Percentiles rank a stretch among this genome's conserved stretches.
Evolutionary conservation across 53 echinoderm and acorn worm species (phyloP).

Genomic region (Actinopyga echinites): DNA sequence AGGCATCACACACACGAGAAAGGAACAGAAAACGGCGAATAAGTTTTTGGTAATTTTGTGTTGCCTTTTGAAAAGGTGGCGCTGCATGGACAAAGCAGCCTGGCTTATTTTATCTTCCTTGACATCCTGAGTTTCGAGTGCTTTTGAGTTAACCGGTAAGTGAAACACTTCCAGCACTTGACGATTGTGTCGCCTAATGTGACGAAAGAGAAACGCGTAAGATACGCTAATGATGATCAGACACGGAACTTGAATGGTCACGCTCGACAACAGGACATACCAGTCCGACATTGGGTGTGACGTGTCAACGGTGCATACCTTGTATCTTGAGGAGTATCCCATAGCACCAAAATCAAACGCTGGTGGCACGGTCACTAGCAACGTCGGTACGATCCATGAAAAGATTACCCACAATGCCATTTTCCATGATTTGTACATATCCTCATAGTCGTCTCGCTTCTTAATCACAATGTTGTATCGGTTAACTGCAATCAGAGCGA

Average conservation of each 20-base stretch:
- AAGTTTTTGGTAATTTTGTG: constrained; percentile 23
- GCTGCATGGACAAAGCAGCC: constrained; percentile 26
- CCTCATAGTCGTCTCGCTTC: constrained; percentile 2
- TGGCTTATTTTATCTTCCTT: neutral
- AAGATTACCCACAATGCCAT: constrained; percentile 41
- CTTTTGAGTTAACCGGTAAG: neutral
- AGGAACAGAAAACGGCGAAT: constrained; percentile 16
- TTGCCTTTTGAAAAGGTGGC: constrained; percentile 21
- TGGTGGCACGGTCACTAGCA: constrained; percentile 56
- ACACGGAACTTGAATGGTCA: constrained; percentile 45
- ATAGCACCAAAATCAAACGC: constrained; percentile 52
- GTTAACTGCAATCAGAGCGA: constrained; percentile 54
- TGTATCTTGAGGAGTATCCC: constrained; percentile 53
- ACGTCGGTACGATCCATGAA: constrained; percentile 51
- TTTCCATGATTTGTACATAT: constrained; percentile 45
- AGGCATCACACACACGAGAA: constrained; percentile 12
- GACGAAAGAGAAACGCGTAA: constrained; percentile 46
- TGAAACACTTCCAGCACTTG: neutral
- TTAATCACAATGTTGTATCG: constrained; percentile 49
- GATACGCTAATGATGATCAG: constrained; percentile 55
- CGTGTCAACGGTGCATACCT: constrained; percentile 47
- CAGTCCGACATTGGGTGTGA: constrained; percentile 54
- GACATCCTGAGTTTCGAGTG: neutral
- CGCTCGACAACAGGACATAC: constrained; percentile 14
- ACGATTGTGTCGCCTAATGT: neutral